A percentile compares a stretch with the other conserved stretches of the same genome.
phyloP scores from a whole-genome alignment of 2,797 vertebrate genomes.

The Malacoctenus gilli region DNA sequence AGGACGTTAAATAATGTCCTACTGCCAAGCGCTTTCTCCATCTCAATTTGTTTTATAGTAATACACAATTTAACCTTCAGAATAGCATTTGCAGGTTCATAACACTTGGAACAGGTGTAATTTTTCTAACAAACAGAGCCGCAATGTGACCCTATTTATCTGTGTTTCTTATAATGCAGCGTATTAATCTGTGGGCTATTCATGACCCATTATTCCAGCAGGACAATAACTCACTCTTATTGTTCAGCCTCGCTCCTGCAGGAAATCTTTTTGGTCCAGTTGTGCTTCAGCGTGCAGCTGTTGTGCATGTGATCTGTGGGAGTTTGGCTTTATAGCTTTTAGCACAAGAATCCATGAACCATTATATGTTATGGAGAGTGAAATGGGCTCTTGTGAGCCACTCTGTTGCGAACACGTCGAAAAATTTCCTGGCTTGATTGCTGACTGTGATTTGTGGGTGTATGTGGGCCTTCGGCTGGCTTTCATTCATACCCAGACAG shows the following conservation, averaged over 20 bases:
- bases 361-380: conserved; percentile 69
- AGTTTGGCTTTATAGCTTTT: conserved; percentile 59
- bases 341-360: conserved; percentile 61
- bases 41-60: conserved; percentile 87
- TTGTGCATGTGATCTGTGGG: conserved; percentile 49
- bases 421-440: conserved; percentile 51
- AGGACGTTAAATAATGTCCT: conserved; percentile 82
- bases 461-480: conserved; percentile 25
- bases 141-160: conserved; percentile 87
- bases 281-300: conserved; percentile 59
- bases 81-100: conserved; percentile 86
- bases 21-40: conserved; percentile 77
- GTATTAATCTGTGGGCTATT: conserved; percentile 84
- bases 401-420: conserved; percentile 41
- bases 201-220: conserved; percentile 76
- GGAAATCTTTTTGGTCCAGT: conserved; percentile 70
- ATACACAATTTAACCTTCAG: conserved; percentile 87
- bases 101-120: conserved; percentile 84
- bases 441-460: conserved; percentile 40
- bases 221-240: conserved; percentile 79
- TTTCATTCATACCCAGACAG: conserved; percentile 21
- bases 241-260: conserved; percentile 68
- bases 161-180: conserved; percentile 83
- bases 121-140: conserved; percentile 85
- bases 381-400: conserved; percentile 61